Conservation (phyloP, 2,113 vertebrate genomes). For the Pungitius pungitius region DNA sequence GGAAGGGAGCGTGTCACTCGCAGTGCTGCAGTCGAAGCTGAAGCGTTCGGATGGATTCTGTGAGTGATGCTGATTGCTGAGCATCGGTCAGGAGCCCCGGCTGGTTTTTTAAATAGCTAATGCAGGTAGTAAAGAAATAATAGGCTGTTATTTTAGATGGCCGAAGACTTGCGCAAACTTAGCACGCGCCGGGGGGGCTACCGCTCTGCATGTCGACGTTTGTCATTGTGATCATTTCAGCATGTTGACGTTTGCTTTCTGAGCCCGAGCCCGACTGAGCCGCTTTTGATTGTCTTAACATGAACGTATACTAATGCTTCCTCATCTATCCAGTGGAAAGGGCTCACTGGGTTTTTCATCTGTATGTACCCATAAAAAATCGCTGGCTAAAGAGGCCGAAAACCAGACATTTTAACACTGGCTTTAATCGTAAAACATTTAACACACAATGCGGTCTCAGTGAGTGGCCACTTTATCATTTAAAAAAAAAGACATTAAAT, state of each 20-base stretch:
- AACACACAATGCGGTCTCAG: not conserved
- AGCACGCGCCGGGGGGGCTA: no score
- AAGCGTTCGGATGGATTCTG: conserved; percentile 8
- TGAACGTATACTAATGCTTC: not conserved
- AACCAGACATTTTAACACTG: not conserved
- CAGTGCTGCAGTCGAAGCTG: not conserved
- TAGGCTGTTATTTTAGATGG: conserved; percentile 10
- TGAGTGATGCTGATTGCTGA: conserved; percentile 29
- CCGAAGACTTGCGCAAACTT: not conserved
- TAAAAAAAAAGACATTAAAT: not conserved
- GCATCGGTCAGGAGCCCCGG: conserved; percentile 7
- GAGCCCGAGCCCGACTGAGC: not conserved
- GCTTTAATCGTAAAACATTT: not conserved
- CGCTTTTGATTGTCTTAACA: not conserved
- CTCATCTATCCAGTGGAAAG: conserved; percentile 1
- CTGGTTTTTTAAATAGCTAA: conserved; percentile 16
- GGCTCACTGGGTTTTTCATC: not conserved
- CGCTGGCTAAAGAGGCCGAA: not conserved
- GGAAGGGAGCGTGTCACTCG: not conserved
- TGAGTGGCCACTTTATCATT: conserved; percentile 2
- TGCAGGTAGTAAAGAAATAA: conserved; percentile 9
- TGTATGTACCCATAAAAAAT: not conserved
- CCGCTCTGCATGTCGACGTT: not conserved
- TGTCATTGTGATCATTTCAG: not conserved
- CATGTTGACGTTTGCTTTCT: not conserved